Base-by-base conservation (phyloP, 2,797 vertebrate species). In the Bothrops alternatus region DNA sequence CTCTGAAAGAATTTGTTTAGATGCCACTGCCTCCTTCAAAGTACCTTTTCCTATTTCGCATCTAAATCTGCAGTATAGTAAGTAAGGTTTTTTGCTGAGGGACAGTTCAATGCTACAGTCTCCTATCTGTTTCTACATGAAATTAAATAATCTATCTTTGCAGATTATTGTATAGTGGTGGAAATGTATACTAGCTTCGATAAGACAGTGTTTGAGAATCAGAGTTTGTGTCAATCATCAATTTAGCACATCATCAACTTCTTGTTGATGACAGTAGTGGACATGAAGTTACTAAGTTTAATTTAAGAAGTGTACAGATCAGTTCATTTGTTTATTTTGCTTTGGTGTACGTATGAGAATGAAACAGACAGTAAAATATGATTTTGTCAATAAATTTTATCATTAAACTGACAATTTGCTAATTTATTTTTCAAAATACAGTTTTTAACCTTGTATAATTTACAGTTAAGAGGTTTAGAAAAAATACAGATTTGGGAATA, bases 281-380 rank as follows among this genome's bases (percentile, higher is more conserved):
- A 96, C 95, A 95, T 94, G 95, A 89, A 94, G 95, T 96, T 96
- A 93, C 96, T 96, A 97, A 97, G 93, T 96, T 96, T 97, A 96
- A 95, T 94, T 86, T 87, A 61, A 88, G 88, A 63, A 91, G 91
- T 91, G 95, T 96, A 96, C 96, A 96, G 32, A 89, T 95, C 94
- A 96, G 96, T 96, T 96, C 96, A 96, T 82, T 95, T 86, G 90
- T 82, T 95, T 95, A 90, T 93, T 93, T 95, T 0, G 91, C 28
- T 88, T 95, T 90, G 47, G 18, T 85, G 23, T 85, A 25, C n/a
- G 0, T 91, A 26, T 25, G 6, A 47, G 55, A 18, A 28, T 13
- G 25, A 85, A 78, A 57, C 25, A 55, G 53, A n/a, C n/a, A 60
- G 23, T 94, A 58, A 95, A 95, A 92, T 89, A 63, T 6, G 90